A percentile compares a stretch with the other conserved stretches of the same genome.
Evolutionary conservation across 1,140 invertebrate genomes (phyloP).

Genomic region (Rhopalosiphum maidis): DNA sequence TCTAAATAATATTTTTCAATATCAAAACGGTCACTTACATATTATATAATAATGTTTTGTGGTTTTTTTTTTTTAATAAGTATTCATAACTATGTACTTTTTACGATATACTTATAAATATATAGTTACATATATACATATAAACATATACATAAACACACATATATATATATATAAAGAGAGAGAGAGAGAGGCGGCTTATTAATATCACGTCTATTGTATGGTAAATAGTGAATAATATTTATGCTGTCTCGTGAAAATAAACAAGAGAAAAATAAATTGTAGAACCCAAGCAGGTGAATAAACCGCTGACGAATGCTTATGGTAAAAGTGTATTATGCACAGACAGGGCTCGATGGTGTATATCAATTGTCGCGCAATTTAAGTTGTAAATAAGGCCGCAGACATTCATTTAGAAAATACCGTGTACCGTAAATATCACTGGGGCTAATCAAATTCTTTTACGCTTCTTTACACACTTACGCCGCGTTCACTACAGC

Average conservation of each 20-base stretch:
- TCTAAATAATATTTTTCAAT: constrained; percentile 7
- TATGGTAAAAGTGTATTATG: background rate
- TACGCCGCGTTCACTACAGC: background rate
- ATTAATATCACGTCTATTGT: background rate
- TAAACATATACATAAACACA: too few species aligned
- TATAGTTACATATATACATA: background rate
- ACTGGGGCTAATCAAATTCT: constrained; percentile 30
- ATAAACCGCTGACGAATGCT: background rate
- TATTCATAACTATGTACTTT: background rate
- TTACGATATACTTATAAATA: background rate
- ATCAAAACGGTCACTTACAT: background rate
- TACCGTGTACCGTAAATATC: constrained; percentile 17
- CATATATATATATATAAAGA: background rate
- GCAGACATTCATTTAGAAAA: constrained; percentile 41
- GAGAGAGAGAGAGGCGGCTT: background rate
- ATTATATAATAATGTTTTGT: background rate
- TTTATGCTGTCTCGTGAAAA: background rate
- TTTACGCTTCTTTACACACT: constrained; percentile 16
- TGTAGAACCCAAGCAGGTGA: background rate
- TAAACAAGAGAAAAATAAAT: background rate
- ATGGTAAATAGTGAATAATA: background rate
- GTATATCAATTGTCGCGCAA: constrained; percentile 38
- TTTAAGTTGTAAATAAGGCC: constrained; percentile 57
- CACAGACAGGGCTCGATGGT: background rate
- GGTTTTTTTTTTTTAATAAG: background rate